phyloP scores from a whole-genome alignment of 2,797 vertebrate genomes.

The Sebastes vulpes region DNA sequence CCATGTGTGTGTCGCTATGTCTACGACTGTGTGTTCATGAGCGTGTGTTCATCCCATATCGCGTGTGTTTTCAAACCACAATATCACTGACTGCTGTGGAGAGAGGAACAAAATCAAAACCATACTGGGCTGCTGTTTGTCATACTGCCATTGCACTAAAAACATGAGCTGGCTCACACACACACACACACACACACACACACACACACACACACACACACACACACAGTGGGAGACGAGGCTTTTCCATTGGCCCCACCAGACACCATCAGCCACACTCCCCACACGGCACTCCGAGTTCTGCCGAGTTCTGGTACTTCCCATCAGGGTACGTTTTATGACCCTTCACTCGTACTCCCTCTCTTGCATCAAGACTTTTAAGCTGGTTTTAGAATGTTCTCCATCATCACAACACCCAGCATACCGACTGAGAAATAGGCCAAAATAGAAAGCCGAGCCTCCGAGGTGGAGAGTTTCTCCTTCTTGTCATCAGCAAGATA shows the following conservation, averaged over 20 bases:
- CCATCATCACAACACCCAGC: conserved; percentile 32
- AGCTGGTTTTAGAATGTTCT: conserved; percentile 17
- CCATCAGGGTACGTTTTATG: conserved; percentile 57
- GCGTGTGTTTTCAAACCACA: conserved; percentile 42
- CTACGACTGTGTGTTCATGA: neutral
- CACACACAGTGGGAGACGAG: conserved; percentile 49
- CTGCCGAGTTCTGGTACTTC: conserved; percentile 68
- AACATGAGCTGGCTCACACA: conserved; percentile 57
- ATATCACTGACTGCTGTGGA: conserved; percentile 41
- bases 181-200: conserved; percentile 15
- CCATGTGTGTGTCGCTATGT: neutral
- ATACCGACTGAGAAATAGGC: conserved; percentile 13
- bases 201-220: neutral
- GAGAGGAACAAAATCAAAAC: conserved; percentile 60
- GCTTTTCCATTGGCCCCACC: conserved; percentile 70
- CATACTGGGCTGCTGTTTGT: conserved; percentile 66
- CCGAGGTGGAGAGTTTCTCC: conserved; percentile 28
- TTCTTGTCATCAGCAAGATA: conserved; percentile 68
- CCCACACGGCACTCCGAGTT: conserved; percentile 69
- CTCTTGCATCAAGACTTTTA: conserved; percentile 25
- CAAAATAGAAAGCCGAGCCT: conserved; percentile 32
- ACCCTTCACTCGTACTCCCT: conserved; percentile 34
- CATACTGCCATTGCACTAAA: conserved; percentile 53
- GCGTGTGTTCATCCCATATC: conserved; percentile 23
- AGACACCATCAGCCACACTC: conserved; percentile 70